These are phyloP conservation scores for Cosmia pyralina DNA, from an alignment of 2,888 invertebrate species.

Conservation along the genomic window DNA sequence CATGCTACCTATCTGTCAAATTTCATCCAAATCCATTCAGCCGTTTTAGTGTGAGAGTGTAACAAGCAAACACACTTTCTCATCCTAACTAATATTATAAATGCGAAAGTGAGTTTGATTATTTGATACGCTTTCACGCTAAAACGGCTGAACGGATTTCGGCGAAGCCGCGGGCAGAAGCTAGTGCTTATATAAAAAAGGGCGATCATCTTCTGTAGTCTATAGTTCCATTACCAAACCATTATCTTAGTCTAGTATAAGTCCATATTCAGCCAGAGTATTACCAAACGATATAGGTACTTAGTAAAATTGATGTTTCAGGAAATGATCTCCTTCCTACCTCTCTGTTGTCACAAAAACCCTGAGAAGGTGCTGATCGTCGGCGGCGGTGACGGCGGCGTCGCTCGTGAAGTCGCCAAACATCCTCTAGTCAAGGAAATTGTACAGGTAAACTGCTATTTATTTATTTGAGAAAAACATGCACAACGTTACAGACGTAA, in stretches of 20 bases:
- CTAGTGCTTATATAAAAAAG: not conserved
- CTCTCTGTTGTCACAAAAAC: constrained; percentile 96
- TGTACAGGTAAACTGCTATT: constrained; percentile 85
- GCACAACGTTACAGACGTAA: too few relatives aligned
- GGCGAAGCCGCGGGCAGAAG: too few relatives aligned
- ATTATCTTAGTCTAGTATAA: not conserved
- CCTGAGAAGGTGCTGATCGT: constrained; percentile 98
- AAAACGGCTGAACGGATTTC: too few relatives aligned
- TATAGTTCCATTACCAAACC: not conserved
- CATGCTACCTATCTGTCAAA: too few relatives aligned
- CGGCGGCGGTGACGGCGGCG: constrained; percentile 99
- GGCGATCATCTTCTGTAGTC: not conserved
- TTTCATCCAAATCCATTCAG: too few relatives aligned
- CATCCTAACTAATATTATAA: too few relatives aligned
- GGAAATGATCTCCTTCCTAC: constrained; percentile 99
- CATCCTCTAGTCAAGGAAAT: constrained; percentile 96
- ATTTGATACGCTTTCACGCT: too few relatives aligned
- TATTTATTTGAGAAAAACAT: too few relatives aligned
- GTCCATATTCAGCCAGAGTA: not conserved
- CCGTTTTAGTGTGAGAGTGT: too few relatives aligned
- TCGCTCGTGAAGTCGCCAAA: constrained; percentile 98
- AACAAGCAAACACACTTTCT: too few relatives aligned
- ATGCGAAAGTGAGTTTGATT: too few relatives aligned
- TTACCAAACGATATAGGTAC: too few relatives aligned
- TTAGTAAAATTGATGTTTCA: constrained; percentile 61